Conservation (phyloP, 2,888 invertebrate genomes). For the Idaea aversata region DNA sequence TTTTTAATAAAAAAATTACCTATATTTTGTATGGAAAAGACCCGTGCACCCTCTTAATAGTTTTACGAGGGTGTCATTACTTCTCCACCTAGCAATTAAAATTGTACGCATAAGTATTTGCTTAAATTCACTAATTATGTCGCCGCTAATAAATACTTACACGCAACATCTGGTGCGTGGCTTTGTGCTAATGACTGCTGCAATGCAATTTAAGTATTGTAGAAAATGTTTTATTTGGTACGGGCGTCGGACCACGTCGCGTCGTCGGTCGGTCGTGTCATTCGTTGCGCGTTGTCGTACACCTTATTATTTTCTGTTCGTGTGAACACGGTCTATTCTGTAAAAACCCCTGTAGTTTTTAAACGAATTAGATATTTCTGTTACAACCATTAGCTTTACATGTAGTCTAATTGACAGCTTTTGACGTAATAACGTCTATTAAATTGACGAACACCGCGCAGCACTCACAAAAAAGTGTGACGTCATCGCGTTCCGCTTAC, state of each 20-base stretch:
- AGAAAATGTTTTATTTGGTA: conserved; percentile 61
- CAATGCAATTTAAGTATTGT: conserved; percentile 43
- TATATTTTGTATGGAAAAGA: too few species aligned
- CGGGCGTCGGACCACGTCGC: conserved; percentile 43
- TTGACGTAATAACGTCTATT: too few species aligned
- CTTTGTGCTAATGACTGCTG: conserved; percentile 52
- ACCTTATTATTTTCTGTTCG: conserved; percentile 63
- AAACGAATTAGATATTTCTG: background rate
- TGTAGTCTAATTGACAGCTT: too few species aligned
- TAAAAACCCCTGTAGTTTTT: conserved; percentile 16
- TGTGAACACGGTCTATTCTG: conserved; percentile 50
- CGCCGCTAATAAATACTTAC: conserved; percentile 72
- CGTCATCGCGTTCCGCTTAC: too few species aligned
- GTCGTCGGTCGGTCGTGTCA: conserved; percentile 26
- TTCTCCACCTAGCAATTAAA: conserved; percentile 60
- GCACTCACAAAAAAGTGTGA: too few species aligned
- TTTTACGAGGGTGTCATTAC: conserved; percentile 53
- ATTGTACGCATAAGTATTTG: conserved; percentile 73
- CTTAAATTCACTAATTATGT: conserved; percentile 75
- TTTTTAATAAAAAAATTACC: too few species aligned
- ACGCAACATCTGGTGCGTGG: conserved; percentile 70
- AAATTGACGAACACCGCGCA: too few species aligned
- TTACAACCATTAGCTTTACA: too few species aligned
- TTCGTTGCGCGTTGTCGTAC: conserved; percentile 17
- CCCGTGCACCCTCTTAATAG: conserved; percentile 14